Percentiles rank a stretch among this genome's conserved stretches.
Conservation (phyloP, 2,797 vertebrate genomes). For the Lagocephalus sceleratus region DNA sequence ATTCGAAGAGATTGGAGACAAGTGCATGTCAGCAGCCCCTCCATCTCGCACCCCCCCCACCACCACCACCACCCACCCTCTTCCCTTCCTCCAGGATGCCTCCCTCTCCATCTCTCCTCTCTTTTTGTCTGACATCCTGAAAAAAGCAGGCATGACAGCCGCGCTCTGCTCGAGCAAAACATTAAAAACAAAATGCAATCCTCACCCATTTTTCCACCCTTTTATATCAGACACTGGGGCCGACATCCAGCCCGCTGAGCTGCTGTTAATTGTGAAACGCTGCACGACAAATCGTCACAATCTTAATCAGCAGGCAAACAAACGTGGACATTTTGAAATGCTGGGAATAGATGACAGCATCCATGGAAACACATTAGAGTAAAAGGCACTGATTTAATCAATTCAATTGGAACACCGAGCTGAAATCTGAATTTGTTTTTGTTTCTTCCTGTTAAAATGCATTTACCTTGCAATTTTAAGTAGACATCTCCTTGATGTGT, state of each 20-base stretch:
- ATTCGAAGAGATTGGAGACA: constrained; percentile 99
- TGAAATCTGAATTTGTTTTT: constrained; percentile 44
- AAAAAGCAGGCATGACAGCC: constrained; percentile 78
- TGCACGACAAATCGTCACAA: constrained; percentile 57
- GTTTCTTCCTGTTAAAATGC: constrained; percentile 20
- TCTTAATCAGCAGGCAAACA: constrained; percentile 67
- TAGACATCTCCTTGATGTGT: constrained; percentile 39
- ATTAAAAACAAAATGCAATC: constrained; percentile 78
- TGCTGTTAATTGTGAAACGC: constrained; percentile 69
- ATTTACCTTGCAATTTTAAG: constrained; percentile 36
- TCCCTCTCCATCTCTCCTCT: constrained; percentile 73
- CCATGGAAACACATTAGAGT: constrained; percentile 55
- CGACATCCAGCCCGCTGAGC: constrained; percentile 55
- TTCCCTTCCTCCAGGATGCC: constrained; percentile 69
- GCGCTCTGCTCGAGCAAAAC: constrained; percentile 78
- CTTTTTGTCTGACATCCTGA: constrained; percentile 80
- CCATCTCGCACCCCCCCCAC: constrained; percentile 67
- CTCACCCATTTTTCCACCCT: constrained; percentile 65
- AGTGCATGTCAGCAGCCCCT: constrained; percentile 90
- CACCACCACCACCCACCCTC: constrained; percentile 32
- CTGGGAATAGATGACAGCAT: constrained; percentile 57
- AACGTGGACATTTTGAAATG: constrained; percentile 62
- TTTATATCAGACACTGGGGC: constrained; percentile 65
- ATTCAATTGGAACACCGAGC: constrained; percentile 31
- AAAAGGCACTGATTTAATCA: constrained; percentile 58